Percentiles rank a stretch among this genome's conserved stretches.
phyloP scores from a whole-genome alignment of 2,888 invertebrate genomes.

The Bombyx huttoni region DNA sequence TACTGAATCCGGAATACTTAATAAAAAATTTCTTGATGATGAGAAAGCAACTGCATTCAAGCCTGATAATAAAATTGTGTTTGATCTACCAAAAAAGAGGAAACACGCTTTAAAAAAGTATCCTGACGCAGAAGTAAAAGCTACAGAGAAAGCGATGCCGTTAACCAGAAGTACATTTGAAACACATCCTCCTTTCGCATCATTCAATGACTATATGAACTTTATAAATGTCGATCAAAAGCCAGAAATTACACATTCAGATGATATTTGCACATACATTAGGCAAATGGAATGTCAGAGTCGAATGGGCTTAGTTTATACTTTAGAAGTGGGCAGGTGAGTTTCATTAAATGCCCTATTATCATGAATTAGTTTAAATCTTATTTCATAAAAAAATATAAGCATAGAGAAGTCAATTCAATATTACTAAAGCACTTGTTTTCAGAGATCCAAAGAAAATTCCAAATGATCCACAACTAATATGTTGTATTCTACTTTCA shows the following conservation, averaged over 20 bases:
- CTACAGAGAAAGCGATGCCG: neutral
- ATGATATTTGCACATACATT: constrained; percentile 9
- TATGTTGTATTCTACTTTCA: neutral
- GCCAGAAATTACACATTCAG: constrained; percentile 6
- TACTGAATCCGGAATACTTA: neutral
- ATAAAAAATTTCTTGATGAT: too few relatives aligned
- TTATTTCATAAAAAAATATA: too few relatives aligned
- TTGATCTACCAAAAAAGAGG: too few relatives aligned
- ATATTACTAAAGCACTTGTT: too few relatives aligned
- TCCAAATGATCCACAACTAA: neutral
- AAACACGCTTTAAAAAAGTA: neutral
- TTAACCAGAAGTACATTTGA: neutral
- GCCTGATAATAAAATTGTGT: too few relatives aligned
- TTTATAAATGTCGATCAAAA: constrained; percentile 3
- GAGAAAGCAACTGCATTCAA: too few relatives aligned
- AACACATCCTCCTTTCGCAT: neutral
- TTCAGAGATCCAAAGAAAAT: neutral
- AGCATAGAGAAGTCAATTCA: too few relatives aligned
- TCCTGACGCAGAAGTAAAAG: neutral
- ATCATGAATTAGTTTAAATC: too few relatives aligned
- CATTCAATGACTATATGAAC: neutral
- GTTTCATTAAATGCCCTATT: neutral
- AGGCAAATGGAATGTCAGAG: neutral
- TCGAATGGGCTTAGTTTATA: neutral
- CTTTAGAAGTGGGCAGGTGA: neutral